Evolutionary conservation across 2,113 vertebrate genomes (phyloP), one percentile per base, ranked within the genome.

Genomic region (Aptenodytes forsteri): DNA sequence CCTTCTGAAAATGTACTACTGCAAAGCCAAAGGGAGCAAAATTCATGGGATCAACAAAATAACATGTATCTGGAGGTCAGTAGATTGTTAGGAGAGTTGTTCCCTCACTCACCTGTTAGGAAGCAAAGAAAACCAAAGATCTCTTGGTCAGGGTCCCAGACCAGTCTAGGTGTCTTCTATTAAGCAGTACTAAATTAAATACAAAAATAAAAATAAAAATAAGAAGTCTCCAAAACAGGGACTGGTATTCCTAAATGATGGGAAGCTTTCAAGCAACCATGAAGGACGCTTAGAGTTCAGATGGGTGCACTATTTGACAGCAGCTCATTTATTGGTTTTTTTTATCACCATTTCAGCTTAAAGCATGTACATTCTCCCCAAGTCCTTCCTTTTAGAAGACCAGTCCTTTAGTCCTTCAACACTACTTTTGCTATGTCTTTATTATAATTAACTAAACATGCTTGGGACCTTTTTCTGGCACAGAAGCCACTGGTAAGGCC

Each of bases 191-290:
- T 69, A 64, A 72, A 47, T 23, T 67, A 50, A 49, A 42, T 76
- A 4, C 1, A 58, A 47, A 44, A 76, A 13, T 1, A 44, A 65
- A 84, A 44, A 10, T 2, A 42, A 42, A 7, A 42, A 36, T 36
- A 47, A 46, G 3, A 76, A 62, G 7, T 47, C 7, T 79, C 27
- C 13, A 47, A 65, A 93, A 61, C 4, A 16, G 10, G 15, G 9
- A 21, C 13, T 26, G 6, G 1, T 27, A 9, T n/a, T 49, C 23
- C 40, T 65, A n/a, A 54, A 32, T 0, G 3, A 73, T 20, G 2
- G 3, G 23, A 82, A 66, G 6, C 2, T 84, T 92, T 84, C 26
- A 87, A 78, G 12, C 17, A 81, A 21, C 13, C 13, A 9, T 32
- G 29, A 72, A 66, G 16, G 36, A 19, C 20, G 3, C 6, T 89